Base-by-base conservation (phyloP, 2,888 invertebrate species). In the Stratiomys singularior region DNA sequence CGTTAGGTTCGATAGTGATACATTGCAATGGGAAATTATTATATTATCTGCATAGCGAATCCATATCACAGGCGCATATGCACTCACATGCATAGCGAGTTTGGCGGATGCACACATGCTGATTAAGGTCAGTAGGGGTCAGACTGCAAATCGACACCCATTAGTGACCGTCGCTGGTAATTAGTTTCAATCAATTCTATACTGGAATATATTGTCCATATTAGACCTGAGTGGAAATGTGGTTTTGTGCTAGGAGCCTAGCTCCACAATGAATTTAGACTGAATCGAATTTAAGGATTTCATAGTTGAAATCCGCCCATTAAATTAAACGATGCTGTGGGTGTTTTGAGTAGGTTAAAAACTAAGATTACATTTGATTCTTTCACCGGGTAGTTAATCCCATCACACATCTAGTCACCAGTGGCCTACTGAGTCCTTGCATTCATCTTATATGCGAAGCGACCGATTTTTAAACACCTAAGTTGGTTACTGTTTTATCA, bases 111-210 rank as follows among this genome's bases (percentile, higher is more conserved):
- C 25, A 60, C 5, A 25, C 60, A 60, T 25, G 25, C 60, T 60
- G 60, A 60, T 60, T 60, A 25, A 60, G 60, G 23, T 60, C 60
- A 25, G 23, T 11, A 23, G 21, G 25, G 60, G 60, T 60, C 60
- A 60, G 60, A 13, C 60, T 23, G 60, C 60, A 60, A 60, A 60
- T 60, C 60, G 25, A 60, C 60, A 60, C 21, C 60, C 60, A 60
- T 60, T 60, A 60, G 25, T 60, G 60, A 60, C 21, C 25, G 60
- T 60, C 60, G 60, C 60, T 60, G 52, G 52, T 52, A 52, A 52
- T 52, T 52, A 52, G 52, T 52, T 52, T 52, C 52, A 52, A 52
- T 52, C 52, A 52, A 52, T 52, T 37, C 37, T 5, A 37, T 9
- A 37, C 37, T 37, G 37, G 37, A 18, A 13, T 52, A 52, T 15